A percentile compares a stretch with the other conserved stretches of the same genome.
phyloP scores from a whole-genome alignment of 2,113 vertebrate species.

The Vidua chalybeata region DNA sequence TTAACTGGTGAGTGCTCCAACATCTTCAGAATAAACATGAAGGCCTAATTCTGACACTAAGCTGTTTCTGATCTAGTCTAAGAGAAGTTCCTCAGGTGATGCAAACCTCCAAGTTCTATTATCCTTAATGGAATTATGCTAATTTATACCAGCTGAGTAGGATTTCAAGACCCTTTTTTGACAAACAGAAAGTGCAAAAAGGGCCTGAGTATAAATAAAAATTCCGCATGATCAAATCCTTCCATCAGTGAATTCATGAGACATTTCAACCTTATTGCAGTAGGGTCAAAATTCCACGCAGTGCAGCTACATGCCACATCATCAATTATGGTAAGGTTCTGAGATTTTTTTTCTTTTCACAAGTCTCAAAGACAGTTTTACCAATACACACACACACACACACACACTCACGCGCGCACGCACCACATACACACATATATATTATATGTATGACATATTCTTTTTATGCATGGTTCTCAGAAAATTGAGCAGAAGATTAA shows the following conservation, averaged over 20 bases:
- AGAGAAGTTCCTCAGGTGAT: neutral
- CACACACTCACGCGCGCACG: too few relatives aligned
- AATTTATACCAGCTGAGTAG: neutral
- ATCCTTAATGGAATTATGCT: neutral
- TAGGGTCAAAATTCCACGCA: neutral
- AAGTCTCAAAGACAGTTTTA: neutral
- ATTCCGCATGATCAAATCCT: neutral
- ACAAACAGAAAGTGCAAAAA: neutral
- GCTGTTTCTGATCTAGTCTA: neutral
- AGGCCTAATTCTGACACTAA: neutral
- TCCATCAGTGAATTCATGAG: neutral
- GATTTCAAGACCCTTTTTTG: neutral
- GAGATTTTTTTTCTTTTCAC: neutral
- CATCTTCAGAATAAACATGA: neutral
- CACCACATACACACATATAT: neutral
- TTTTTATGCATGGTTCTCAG: neutral
- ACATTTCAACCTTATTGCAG: neutral
- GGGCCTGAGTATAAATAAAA: neutral
- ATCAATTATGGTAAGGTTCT: neutral
- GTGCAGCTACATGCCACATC: neutral
- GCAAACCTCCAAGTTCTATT: neutral
- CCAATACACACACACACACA: neutral
- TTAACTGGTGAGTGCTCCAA: neutral
- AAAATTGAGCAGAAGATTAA: conserved; percentile 30
- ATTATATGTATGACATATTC: neutral